phyloP scores from a whole-genome alignment of 2,113 vertebrate species.

The Platycercus adscitus region DNA sequence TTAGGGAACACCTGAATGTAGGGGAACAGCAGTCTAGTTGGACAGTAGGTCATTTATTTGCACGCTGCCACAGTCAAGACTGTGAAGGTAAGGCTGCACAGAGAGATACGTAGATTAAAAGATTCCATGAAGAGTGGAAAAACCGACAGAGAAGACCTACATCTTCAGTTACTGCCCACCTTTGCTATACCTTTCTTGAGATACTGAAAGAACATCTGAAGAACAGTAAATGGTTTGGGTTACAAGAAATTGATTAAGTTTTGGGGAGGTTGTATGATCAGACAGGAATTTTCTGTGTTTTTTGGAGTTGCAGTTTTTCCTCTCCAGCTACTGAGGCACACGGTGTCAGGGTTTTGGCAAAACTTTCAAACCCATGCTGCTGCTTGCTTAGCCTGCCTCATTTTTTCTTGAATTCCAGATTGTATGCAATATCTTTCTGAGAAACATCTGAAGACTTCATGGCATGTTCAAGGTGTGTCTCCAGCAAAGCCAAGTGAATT shows the following conservation, averaged over 20 bases:
- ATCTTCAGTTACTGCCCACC: background rate
- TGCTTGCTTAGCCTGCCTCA: background rate
- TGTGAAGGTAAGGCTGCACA: background rate
- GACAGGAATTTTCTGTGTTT: background rate
- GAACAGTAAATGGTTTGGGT: background rate
- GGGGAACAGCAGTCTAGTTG: background rate
- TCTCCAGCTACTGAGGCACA: background rate
- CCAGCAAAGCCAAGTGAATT: background rate
- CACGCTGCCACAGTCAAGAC: background rate
- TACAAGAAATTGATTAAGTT: background rate
- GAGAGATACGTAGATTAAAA: background rate
- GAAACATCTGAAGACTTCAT: background rate
- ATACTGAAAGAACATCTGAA: background rate
- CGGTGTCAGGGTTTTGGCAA: background rate
- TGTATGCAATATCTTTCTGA: background rate
- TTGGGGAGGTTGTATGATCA: background rate
- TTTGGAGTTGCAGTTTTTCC: background rate
- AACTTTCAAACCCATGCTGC: background rate
- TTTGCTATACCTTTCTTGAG: background rate
- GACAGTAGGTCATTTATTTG: background rate
- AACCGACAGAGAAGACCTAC: background rate
- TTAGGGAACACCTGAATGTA: background rate
- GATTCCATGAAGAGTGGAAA: background rate
- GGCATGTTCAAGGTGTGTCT: background rate
- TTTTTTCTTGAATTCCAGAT: background rate